phyloP scores from a whole-genome alignment of 2,113 vertebrate genomes.

The Spilogale gracilis region DNA sequence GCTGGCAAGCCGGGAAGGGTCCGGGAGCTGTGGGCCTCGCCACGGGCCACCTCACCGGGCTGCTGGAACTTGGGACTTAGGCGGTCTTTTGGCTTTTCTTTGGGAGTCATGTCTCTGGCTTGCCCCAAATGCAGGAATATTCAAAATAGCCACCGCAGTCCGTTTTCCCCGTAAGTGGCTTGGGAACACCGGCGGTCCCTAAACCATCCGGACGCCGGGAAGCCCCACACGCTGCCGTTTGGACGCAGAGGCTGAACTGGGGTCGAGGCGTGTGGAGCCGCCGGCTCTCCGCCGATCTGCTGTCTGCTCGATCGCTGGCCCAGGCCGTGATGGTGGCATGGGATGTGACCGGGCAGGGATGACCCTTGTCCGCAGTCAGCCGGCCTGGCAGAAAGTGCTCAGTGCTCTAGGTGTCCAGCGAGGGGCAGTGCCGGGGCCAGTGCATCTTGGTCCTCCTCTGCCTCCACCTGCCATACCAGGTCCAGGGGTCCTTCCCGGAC shows the following conservation, averaged over 20 bases:
- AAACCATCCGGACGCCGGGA: not conserved
- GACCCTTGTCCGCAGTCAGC: not conserved
- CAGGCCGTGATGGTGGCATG: not conserved
- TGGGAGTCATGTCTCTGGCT: not conserved
- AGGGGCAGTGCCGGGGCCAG: not conserved
- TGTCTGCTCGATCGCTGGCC: fast-evolving
- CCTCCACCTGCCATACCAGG: not conserved
- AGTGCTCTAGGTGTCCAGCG: fast-evolving
- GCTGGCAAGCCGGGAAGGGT: not conserved
- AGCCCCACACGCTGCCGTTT: fast-evolving
- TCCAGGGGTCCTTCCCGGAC: not conserved
- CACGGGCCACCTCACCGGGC: not conserved
- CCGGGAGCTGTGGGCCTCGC: not conserved
- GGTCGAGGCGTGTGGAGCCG: not conserved
- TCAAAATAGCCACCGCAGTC: not conserved
- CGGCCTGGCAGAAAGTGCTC: not conserved
- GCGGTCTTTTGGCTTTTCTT: not conserved
- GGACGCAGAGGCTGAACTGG: not conserved
- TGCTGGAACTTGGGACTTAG: not conserved
- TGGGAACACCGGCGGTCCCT: not conserved
- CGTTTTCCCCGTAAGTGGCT: not conserved
- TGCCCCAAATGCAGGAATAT: not conserved
- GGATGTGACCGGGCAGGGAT: not conserved
- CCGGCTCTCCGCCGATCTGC: not conserved
- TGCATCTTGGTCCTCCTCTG: not conserved